These are phyloP conservation scores for Linurgus olivaceus DNA, from an alignment of 2,797 vertebrate genomes.

Conservation along the genomic window DNA sequence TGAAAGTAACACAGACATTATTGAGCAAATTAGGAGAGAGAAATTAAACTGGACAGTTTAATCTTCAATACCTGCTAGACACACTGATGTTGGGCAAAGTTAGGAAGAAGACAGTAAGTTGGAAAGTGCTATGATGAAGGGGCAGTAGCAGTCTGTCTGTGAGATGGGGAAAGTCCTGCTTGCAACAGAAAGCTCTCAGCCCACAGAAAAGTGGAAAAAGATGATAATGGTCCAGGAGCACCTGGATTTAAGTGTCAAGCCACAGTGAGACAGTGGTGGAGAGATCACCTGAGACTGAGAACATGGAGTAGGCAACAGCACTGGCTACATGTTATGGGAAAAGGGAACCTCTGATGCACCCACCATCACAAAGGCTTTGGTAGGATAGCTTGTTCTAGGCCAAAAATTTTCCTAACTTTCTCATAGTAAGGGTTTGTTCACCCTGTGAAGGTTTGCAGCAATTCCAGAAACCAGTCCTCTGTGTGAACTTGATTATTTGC, in stretches of 20 bases:
- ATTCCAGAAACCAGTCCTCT: background rate
- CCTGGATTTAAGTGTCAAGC: background rate
- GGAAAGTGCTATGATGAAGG: background rate
- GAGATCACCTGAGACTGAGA: background rate
- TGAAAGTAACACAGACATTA: conserved; percentile 70
- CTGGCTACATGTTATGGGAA: background rate
- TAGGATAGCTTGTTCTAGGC: background rate
- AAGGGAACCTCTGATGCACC: background rate
- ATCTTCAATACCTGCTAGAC: conserved; percentile 49
- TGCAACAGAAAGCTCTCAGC: background rate
- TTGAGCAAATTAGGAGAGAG: conserved; percentile 70
- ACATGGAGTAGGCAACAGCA: fast-evolving
- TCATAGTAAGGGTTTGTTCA: fast-evolving
- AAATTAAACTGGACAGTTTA: conserved; percentile 66
- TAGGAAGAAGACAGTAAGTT: conserved; percentile 20
- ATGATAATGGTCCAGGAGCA: background rate
- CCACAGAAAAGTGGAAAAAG: background rate
- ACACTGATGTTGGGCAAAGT: conserved; percentile 28
- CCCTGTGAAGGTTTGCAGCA: background rate
- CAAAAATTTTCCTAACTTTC: background rate
- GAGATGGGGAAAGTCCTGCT: background rate
- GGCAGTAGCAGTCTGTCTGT: background rate
- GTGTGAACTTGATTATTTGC: background rate
- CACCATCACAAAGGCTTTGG: background rate
- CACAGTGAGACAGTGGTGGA: background rate